Conservation (phyloP, 35 echinoderm and acorn worm genomes). For the Hemicentrotus pulcherrimus region DNA sequence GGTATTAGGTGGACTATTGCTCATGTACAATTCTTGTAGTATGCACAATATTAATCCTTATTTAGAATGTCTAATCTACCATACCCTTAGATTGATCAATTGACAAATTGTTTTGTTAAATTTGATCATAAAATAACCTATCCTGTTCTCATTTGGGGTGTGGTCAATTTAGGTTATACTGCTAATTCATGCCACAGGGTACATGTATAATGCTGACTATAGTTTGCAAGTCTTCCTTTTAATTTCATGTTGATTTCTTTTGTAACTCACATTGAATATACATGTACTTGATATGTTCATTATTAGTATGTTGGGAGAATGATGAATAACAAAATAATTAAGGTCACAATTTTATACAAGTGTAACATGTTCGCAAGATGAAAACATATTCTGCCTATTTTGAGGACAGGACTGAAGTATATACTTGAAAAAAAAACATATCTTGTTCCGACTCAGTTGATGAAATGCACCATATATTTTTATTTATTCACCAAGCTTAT, state of each 20-base stretch:
- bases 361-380: not conserved
- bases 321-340: not conserved
- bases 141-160: not conserved
- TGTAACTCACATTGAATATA: not conserved
- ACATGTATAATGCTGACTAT: not conserved
- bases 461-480: not conserved
- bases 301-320: not conserved
- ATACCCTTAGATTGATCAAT: not conserved
- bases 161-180: not conserved
- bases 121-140: not conserved
- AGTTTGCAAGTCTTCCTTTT: not conserved
- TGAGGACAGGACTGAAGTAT: not conserved
- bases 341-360: no score
- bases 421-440: not conserved
- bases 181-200: not conserved
- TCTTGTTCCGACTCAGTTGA: not conserved
- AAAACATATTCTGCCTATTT: not conserved
- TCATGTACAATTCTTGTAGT: not conserved
- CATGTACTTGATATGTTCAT: not conserved
- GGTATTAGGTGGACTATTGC: not conserved
- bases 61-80: not conserved
- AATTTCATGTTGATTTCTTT: not conserved
- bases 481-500: not conserved
- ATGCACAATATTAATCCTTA: not conserved
- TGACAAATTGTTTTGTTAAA: not conserved